Percentiles rank a stretch among this genome's conserved stretches.
Evolutionary conservation across 1,140 invertebrate species (phyloP).

Genomic region (Ceratina australensis): DNA sequence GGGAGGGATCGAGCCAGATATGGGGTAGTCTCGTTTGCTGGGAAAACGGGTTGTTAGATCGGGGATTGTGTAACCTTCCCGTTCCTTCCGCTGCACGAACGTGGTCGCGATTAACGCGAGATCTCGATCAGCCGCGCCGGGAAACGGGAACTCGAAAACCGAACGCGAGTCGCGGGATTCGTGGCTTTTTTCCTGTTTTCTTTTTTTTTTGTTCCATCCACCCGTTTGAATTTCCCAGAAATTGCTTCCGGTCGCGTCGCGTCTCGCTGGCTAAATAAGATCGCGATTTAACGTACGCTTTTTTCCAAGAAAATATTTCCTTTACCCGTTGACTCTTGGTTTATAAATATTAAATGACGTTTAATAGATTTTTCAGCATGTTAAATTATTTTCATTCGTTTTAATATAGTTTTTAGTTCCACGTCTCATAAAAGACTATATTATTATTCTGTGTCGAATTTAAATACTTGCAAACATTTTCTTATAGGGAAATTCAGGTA

Average conservation of each 20-base stretch:
- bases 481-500: too few relatives aligned
- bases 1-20: background rate
- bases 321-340: background rate
- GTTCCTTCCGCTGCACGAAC: background rate
- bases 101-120: background rate
- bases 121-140: background rate
- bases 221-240: background rate
- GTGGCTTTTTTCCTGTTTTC: background rate
- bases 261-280: constrained; percentile 5
- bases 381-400: too few relatives aligned
- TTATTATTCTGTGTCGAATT: too few relatives aligned
- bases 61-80: background rate
- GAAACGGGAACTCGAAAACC: constrained; percentile 6
- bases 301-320: background rate
- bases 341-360: too few relatives aligned
- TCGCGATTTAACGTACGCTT: background rate
- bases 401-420: too few relatives aligned
- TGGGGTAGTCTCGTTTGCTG: background rate
- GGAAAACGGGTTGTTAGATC: background rate
- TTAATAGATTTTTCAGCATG: too few relatives aligned
- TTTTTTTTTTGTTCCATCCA: background rate
- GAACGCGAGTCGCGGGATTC: background rate
- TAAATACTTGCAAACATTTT: too few relatives aligned
- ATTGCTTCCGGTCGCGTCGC: background rate
- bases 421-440: too few relatives aligned